Conservation (phyloP, 2,797 vertebrate genomes). For the Threskiornis aethiopicus region DNA sequence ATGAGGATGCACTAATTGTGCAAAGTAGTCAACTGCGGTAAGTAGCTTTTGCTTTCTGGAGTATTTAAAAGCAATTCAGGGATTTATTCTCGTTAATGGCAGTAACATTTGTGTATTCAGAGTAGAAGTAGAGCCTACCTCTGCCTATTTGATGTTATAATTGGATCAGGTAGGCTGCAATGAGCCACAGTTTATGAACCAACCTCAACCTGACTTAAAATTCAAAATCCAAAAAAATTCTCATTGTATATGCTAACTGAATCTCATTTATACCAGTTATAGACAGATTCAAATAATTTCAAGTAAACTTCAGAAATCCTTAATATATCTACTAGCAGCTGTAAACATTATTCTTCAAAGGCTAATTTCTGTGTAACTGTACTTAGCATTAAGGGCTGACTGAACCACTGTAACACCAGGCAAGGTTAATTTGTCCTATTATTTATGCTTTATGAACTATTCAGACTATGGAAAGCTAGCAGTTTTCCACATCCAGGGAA, state of each 20-base stretch:
- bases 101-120: not conserved
- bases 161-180: not conserved
- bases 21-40: not conserved
- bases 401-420: not conserved
- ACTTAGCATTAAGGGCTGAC: not conserved
- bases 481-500: not conserved
- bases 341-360: not conserved
- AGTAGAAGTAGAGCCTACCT: not conserved
- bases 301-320: not conserved
- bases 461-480: not conserved
- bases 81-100: not conserved
- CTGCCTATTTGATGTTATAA: not conserved
- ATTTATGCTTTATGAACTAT: not conserved
- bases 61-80: not conserved
- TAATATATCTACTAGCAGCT: not conserved
- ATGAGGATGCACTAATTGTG: not conserved
- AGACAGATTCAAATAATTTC: not conserved
- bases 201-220: not conserved
- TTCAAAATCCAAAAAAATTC: not conserved
- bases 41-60: not conserved
- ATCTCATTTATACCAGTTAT: not conserved
- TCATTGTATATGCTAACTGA: not conserved
- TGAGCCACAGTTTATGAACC: not conserved
- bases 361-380: not conserved
- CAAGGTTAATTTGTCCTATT: slow-evolving; percentile 10